phyloP scores from a whole-genome alignment of 2,797 vertebrate genomes.

The Yasuhikotakia modesta region DNA sequence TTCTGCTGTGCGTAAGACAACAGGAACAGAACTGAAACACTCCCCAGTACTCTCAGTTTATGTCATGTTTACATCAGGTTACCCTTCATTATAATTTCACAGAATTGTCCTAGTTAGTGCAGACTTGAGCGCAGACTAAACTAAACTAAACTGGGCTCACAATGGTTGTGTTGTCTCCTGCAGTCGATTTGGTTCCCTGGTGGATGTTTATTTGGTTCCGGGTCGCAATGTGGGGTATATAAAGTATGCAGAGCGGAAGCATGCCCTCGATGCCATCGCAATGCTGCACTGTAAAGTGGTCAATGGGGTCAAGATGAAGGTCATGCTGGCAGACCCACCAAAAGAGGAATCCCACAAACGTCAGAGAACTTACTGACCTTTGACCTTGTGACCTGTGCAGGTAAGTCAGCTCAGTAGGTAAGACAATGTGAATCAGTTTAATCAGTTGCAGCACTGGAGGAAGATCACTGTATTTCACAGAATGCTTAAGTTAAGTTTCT shows the following conservation, averaged over 20 bases:
- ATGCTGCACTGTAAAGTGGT: conserved; percentile 86
- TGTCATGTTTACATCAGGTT: no score
- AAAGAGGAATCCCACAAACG: conserved; percentile 92
- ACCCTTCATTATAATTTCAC: no score
- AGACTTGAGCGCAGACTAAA: no score
- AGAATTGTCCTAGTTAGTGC: no score
- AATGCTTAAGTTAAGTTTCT: no score
- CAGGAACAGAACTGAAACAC: no score
- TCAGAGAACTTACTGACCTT: conserved; percentile 85
- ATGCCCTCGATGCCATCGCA: conserved; percentile 89
- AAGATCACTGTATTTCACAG: no score
- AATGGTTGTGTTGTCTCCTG: neutral
- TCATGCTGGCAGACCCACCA: conserved; percentile 92
- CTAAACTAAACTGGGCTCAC: no score
- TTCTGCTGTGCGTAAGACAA: no score
- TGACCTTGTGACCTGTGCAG: conserved; percentile 1
- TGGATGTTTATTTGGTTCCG: conserved; percentile 91
- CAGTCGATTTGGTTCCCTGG: conserved; percentile 91
- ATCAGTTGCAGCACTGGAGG: neutral
- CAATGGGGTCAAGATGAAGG: conserved; percentile 93
- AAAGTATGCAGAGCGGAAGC: conserved; percentile 88
- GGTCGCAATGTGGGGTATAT: conserved; percentile 93
- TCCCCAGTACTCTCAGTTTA: no score
- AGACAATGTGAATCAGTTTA: conserved; percentile 3
- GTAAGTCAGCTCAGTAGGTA: conserved; percentile 55